A percentile compares a stretch with the other conserved stretches of the same genome.
phyloP scores from a whole-genome alignment of 2,888 invertebrate species.

The Aphrophora alni region DNA sequence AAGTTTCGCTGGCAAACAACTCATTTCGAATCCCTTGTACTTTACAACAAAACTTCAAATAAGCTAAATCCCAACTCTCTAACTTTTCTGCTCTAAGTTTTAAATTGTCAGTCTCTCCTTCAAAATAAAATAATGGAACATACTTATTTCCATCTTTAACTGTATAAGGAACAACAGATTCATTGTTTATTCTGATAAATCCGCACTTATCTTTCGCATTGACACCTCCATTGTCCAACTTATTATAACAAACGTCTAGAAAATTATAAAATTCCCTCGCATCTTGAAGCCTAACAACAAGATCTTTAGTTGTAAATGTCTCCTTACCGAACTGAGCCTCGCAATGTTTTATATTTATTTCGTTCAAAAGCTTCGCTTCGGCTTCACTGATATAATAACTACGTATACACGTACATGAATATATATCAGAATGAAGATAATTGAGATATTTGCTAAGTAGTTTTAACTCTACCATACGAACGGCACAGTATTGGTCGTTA shows the following conservation, averaged over 20 bases:
- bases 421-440: conserved; percentile 87
- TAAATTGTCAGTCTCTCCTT: conserved; percentile 91
- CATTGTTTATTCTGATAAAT: conserved; percentile 90
- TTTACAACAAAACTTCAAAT: conserved; percentile 93
- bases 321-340: conserved; percentile 90
- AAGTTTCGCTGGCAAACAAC: conserved; percentile 88
- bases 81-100: conserved; percentile 86
- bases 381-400: conserved; percentile 93
- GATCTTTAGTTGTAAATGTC: conserved; percentile 84
- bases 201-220: conserved; percentile 75
- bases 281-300: conserved; percentile 87
- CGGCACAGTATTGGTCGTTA: conserved; percentile 86
- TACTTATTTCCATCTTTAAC: conserved; percentile 82
- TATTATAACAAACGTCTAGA: conserved; percentile 87
- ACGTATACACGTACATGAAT: conserved; percentile 88
- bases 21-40: conserved; percentile 84
- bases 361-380: conserved; percentile 88
- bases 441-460: conserved; percentile 87
- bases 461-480: conserved; percentile 91
- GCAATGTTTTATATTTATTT: conserved; percentile 92
- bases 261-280: conserved; percentile 91
- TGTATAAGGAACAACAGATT: conserved; percentile 92
- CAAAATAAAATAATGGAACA: conserved; percentile 90
- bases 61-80: conserved; percentile 91
- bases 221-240: conserved; percentile 65